Base-by-base conservation (phyloP, 2,888 invertebrate genomes). In the Danaus chrysippus region DNA sequence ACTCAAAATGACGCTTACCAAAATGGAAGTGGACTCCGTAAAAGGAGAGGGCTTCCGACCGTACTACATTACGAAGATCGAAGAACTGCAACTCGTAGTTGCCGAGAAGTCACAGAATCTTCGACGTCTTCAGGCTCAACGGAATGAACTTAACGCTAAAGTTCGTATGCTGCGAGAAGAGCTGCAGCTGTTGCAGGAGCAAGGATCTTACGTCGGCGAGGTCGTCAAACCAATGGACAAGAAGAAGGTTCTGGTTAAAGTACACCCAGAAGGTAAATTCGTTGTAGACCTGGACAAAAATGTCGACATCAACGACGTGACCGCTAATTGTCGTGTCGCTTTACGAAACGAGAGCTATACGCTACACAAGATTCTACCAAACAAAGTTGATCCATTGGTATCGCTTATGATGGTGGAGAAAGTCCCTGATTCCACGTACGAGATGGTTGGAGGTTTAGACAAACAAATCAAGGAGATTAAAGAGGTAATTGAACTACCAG, bases 331-430 rank as follows among this genome's bases (percentile, higher is more conserved):
- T 73, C 93, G 99, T 74, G 99, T 99, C 17, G 99, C 99, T 9
- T 92, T 99, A 44, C 94, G 99, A 61, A 99, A 99, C 81, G 99
- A 99, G 87, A 98, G 98, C 83, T 99, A 99, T 80, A 98, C 98
- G 0, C 92, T 99, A 49, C 99, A 99, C 84, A 99, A 99, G 92
- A 98, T 99, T 72, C 91, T 99, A 23, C 99, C 99, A 0, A 99
- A 99, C 87, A 99, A 99, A 80, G 98, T 99, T 1, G 99, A 99
- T 92, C 99, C 99, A 0, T 92, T 99, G 63, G 99, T 99, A 0
- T 99, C 99, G 0, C 93, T 99, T 66, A 99, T 99, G 99, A 99
- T 99, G 99, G 99, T 99, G 0, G 99, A 99, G 84, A 99, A 99
- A 86, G 99, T 99, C 1, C 99, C 99, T 0, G 99, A 99, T 85